Base-by-base conservation (phyloP, 2,113 vertebrate species). In the Phainopepla nitens region DNA sequence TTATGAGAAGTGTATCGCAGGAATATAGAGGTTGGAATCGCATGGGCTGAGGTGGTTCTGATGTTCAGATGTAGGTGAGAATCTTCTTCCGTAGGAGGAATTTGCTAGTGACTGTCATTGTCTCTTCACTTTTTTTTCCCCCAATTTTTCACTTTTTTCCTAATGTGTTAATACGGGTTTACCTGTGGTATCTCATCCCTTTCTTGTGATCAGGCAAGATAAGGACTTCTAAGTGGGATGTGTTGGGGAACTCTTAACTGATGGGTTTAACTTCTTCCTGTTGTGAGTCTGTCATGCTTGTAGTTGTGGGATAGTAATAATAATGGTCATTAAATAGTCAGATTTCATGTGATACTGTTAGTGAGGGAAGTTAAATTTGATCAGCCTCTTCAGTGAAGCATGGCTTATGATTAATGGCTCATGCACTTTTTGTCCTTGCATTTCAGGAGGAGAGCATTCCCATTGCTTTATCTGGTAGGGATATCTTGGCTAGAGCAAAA, bases 401-500 rank as follows among this genome's bases (percentile, higher is more conserved):
- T 44, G 41, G 20, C 56, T 72, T 60, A 4, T 0, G 9, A 14
- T 77, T 1, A 9, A 20, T 70, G 50, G 35, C 54, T 90, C 19
- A 21, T 70, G 50, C 2, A 1, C 75, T 71, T 18, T 44, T n/a
- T 82, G 20, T 94, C 22, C 1, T 91, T 95, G 64, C 33, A 27
- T 97, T 96, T 87, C 92, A 99, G 99, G 99, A 99, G 98, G 99
- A 99, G 98, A 99, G 99, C 97, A 99, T 99, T 98, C 99, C 99
- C 97, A 99, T 99, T 98, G 99, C 99, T 97, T 98, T 99, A 95
- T 99, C 99, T 96, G 99, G 99, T 98, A 99, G 99, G 97, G 99
- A 99, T 98, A 99, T 99, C 97, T 98, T 99, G 98, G 99, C 99
- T 97, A 99, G 99, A 98, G 99, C 99, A 93, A 99, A 99, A 98